phyloP scores from a whole-genome alignment of 2,797 vertebrate genomes.

The Gymnoscopelus microlampas region DNA sequence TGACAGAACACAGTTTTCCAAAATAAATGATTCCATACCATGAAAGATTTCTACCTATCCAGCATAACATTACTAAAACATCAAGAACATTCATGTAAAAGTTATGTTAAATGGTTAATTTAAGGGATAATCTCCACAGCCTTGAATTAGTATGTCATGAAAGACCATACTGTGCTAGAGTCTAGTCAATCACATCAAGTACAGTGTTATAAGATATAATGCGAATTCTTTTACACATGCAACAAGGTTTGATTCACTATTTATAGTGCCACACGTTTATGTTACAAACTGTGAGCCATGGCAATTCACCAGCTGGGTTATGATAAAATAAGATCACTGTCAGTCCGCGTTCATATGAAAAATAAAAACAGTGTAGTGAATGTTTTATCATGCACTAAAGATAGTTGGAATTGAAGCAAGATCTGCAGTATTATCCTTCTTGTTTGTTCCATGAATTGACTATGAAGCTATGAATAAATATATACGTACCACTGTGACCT shows the following conservation, averaged over 20 bases:
- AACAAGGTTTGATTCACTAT: background rate
- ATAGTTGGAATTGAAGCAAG: conserved; percentile 26
- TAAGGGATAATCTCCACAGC: no score
- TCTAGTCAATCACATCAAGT: no score
- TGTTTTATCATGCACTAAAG: conserved; percentile 18
- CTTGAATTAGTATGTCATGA: no score
- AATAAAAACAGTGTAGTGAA: conserved; percentile 10
- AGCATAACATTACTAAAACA: no score
- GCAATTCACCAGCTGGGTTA: conserved; percentile 34
- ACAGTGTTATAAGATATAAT: no score
- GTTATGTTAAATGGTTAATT: no score
- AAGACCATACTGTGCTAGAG: no score
- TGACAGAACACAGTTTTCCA: no score
- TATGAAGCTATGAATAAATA: conserved; percentile 28
- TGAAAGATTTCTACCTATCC: no score
- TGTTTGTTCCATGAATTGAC: conserved; percentile 28
- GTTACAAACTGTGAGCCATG: conserved; percentile 14
- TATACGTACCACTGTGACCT: conserved; percentile 51
- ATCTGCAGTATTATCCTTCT: background rate
- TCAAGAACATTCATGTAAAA: no score
- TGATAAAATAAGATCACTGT: conserved; percentile 40
- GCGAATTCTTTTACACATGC: no score
- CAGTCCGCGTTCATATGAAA: background rate
- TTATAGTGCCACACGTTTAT: conserved; percentile 16
- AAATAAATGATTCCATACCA: no score